A percentile compares a stretch with the other conserved stretches of the same genome.
Conservation (phyloP, 2,797 vertebrate species). For the Valencia hispanica region DNA sequence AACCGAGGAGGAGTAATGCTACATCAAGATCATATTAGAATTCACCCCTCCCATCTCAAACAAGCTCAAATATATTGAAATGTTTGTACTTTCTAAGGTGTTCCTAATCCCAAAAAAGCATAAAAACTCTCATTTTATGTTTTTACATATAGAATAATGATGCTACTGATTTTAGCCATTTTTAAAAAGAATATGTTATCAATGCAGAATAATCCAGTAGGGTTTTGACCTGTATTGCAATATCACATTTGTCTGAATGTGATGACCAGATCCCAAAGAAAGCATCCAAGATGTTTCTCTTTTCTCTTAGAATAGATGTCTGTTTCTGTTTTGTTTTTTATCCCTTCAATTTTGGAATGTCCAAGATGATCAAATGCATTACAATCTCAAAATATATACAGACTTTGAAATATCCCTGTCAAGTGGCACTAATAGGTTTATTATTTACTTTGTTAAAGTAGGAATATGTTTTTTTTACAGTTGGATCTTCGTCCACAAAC, state of each 20-base stretch:
- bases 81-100: not conserved
- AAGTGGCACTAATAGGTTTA: not conserved
- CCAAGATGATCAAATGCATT: not conserved
- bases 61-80: not conserved
- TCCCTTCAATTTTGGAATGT: not conserved
- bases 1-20: not conserved
- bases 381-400: not conserved
- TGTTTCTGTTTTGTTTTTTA: not conserved
- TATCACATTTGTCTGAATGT: too few species aligned
- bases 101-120: not conserved
- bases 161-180: not conserved
- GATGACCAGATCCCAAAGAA: too few species aligned
- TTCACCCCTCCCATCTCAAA: not conserved
- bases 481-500: constrained; percentile 55
- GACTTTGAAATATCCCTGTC: not conserved
- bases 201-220: too few species aligned
- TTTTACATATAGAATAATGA: not conserved
- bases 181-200: too few species aligned
- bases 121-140: not conserved
- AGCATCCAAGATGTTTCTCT: too few species aligned
- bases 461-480: constrained; percentile 45
- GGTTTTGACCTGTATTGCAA: too few species aligned
- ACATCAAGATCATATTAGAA: not conserved
- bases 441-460: not conserved
- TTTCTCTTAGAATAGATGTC: too few species aligned